These are phyloP conservation scores for Selene dorsalis DNA, from an alignment of 2,797 vertebrate genomes.

Conservation along the genomic window DNA sequence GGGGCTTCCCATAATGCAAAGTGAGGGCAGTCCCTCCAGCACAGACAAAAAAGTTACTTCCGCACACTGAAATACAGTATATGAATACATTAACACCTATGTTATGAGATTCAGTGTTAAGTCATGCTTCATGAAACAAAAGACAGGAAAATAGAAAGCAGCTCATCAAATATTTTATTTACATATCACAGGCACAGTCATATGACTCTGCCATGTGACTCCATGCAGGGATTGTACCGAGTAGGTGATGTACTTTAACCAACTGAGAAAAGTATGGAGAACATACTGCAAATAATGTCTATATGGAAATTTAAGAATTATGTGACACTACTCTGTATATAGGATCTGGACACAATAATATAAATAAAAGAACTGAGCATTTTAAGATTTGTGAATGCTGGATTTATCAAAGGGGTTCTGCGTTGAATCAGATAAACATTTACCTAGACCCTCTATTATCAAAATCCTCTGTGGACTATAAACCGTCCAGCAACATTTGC, in stretches of 20 bases:
- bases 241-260: neutral
- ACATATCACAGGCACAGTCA: constrained; percentile 12
- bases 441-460: neutral
- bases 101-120: neutral
- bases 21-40: constrained; percentile 60
- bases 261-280: neutral
- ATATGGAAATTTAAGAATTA: neutral
- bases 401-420: neutral
- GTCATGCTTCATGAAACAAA: constrained; percentile 34
- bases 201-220: constrained; percentile 45
- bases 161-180: neutral
- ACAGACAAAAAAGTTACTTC: constrained; percentile 21
- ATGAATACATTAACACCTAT: constrained; percentile 27
- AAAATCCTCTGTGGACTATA: no score
- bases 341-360: neutral
- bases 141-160: constrained; percentile 6
- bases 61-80: constrained; percentile 9
- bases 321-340: neutral
- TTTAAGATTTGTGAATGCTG: neutral
- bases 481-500: neutral
- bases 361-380: neutral
- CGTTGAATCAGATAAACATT: neutral
- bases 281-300: neutral
- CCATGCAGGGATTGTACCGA: neutral
- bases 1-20: constrained; percentile 75